Evolutionary conservation across 1,140 invertebrate species (phyloP).

Genomic region (Drosophila subpulchrella): DNA sequence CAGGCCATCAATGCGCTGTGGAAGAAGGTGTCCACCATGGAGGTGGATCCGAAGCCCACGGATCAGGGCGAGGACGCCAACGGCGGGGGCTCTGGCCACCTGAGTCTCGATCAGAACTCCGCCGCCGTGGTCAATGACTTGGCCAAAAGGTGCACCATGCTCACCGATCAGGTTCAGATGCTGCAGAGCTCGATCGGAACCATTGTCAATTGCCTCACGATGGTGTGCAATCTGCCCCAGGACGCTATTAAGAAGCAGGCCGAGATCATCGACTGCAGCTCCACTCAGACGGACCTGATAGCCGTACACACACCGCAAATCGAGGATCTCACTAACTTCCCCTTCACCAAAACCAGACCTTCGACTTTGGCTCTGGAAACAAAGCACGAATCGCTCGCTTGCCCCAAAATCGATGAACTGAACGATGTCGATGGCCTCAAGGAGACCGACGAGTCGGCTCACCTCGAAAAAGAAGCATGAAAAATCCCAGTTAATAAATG

Average conservation of each 20-base stretch:
- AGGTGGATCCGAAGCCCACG: conserved; percentile 82
- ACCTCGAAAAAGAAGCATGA: conserved; percentile 22
- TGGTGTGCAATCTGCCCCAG: conserved; percentile 85
- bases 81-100: conserved; percentile 22
- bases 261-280: conserved; percentile 85
- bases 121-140: conserved; percentile 84
- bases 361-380: conserved; percentile 76
- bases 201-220: conserved; percentile 89
- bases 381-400: conserved; percentile 44
- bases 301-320: conserved; percentile 90
- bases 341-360: conserved; percentile 75
- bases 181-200: conserved; percentile 91
- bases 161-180: conserved; percentile 88
- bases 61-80: conserved; percentile 35
- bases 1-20: conserved; percentile 95
- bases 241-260: conserved; percentile 73
- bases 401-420: conserved; percentile 30
- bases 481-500: conserved; percentile 39
- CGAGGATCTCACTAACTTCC: conserved; percentile 76
- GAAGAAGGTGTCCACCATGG: conserved; percentile 93
- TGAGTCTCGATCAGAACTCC: conserved; percentile 76
- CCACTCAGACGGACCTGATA: conserved; percentile 91
- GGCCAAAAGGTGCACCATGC: conserved; percentile 85
- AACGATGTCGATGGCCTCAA: conserved; percentile 33
- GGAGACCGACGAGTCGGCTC: conserved; percentile 39